Evolutionary conservation across 1,140 invertebrate genomes (phyloP), one percentile per base, ranked within the genome.

Genomic region (Caenorhabditis inopinata): DNA sequence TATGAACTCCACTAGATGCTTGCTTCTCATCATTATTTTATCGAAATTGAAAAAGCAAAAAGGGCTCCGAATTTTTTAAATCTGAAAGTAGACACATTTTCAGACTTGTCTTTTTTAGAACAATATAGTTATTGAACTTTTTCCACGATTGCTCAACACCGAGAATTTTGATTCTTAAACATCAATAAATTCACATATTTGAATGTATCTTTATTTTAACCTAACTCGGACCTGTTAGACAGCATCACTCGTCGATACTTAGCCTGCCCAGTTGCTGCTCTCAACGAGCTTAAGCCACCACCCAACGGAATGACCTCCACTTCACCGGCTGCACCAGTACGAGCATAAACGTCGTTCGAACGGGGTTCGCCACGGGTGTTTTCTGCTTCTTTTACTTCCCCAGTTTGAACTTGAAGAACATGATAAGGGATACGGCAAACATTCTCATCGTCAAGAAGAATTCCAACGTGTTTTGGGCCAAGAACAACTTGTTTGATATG

Each of bases 201-300:
- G n/a, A n/a, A n/a, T n/a, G n/a, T n/a, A n/a, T n/a, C n/a, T n/a
- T n/a, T n/a, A n/a, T 42, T 42, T 5, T 45, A 45, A 25, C 12
- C 2, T 12, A 32, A 46, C n/a, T n/a, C n/a, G 23, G 21, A 51
- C 47, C 45, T 47, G 18, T 75, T 75, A 1, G 78, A 74, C 62
- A 85, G 84, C 84, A 85, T 85, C 2, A 85, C 84, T 23, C 84
- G 51, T 21, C 86, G 74, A 45, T 88, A 87, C 75, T 87, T 87
- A 18, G 86, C 85, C 27, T 83, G 87, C n/a, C 85, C 85, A 80
- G 82, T 87, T 14, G 85, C 85, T 21, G 83, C 78, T n/a, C 58
- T 35, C 3, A 83, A 32, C 14, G 84, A 75, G 16, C 58, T 46
- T 46, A 68, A 58, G 18, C 79, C 47, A 53, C 78, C 47, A 68